Base-by-base conservation (phyloP, 1,140 invertebrate genomes). In the Drosophila nebulosa region DNA sequence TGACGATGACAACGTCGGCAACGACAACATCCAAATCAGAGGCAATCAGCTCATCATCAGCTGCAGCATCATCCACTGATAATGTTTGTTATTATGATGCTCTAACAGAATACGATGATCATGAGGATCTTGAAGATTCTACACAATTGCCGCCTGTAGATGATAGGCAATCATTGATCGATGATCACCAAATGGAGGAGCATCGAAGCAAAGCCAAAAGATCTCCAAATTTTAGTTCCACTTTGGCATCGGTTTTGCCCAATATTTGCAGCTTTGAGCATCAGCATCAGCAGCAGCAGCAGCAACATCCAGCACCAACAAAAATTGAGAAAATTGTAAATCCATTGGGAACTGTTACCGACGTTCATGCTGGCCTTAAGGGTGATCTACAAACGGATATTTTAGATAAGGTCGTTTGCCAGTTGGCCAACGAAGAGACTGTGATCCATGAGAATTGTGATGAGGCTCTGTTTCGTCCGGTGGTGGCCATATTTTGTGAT, bases 311-410 rank as follows among this genome's bases (percentile, higher is more conserved):
- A 30, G 35, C n/a, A 9, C 22, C 39, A 9, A 39, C 68, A 2
- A 74, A 62, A 2, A 75, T 91, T 6, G 90, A 91, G 69, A 91
- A 95, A 92, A 94, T 95, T 74, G 94, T 95, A 78, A 95, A 95
- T 93, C 95, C 95, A 26, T 78, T 94, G 85, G 95, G 95, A 78
- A 95, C 94, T 27, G 95, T 96, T 55, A 91, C 91, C 35, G 92
- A 93, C 73, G 92, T 93, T 30, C 90, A 78, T 69, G 91, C 90
- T 1, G 83, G 89, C 21, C 75, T 84, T 12, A 91, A 90, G 62
- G 89, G 89, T 12, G 92, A 94, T 30, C 92, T 92, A 60, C 93
- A 94, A 66, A 92, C 93, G 65, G 93, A 93, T 51, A 92, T 92
- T 56, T 90, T 92, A n/a, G 91, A 90, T 51, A 80, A 86, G 55